These are phyloP conservation scores for Ommatoiulus sabulosus DNA, from an alignment of 2,888 invertebrate species.

Conservation along the genomic window DNA sequence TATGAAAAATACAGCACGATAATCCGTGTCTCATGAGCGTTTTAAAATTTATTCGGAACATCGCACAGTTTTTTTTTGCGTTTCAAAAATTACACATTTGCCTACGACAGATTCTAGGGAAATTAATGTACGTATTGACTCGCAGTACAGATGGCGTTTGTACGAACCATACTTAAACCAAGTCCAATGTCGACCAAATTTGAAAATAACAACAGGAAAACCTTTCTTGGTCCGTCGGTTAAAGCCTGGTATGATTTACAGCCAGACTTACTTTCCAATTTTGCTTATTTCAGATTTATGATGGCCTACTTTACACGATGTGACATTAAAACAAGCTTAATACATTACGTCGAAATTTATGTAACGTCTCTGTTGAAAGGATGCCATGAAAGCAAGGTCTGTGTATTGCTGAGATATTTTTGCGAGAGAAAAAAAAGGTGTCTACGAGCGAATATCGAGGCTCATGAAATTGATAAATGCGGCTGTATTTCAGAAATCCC, in stretches of 20 bases:
- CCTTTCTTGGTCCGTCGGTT: neutral
- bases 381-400: neutral
- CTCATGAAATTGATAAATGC: conserved; percentile 26
- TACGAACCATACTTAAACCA: neutral
- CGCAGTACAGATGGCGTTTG: neutral
- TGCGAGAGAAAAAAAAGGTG: neutral
- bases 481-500: conserved; percentile 17
- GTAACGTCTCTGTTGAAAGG: neutral
- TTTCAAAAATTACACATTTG: no score
- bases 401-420: neutral
- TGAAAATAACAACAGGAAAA: neutral
- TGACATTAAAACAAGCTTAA: conserved; percentile 33
- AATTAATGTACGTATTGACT: neutral
- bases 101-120: no score
- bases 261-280: conserved; percentile 31
- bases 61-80: no score
- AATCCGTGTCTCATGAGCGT: no score
- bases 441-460: neutral
- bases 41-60: no score
- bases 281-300: conserved; percentile 22
- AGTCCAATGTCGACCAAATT: neutral
- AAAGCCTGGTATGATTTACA: neutral
- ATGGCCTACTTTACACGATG: neutral
- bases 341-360: conserved; percentile 2
- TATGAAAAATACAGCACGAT: no score